A percentile compares a stretch with the other conserved stretches of the same genome.
These are phyloP conservation scores for Thomomys bottae DNA, from an alignment of 2,113 vertebrate species.

Conservation along the genomic window DNA sequence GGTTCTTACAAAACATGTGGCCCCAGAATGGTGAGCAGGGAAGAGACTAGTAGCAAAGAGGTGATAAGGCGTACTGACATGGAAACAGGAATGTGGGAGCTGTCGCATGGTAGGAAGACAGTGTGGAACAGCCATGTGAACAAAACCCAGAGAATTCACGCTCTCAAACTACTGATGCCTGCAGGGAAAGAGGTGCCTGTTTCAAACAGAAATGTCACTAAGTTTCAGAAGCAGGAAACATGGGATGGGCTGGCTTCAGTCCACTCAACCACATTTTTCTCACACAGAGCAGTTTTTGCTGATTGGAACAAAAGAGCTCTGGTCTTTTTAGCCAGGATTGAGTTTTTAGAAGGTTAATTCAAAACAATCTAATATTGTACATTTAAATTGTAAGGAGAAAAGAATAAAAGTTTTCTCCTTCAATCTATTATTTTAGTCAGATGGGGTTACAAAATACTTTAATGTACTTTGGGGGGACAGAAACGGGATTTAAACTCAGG, in stretches of 20 bases:
- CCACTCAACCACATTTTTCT: neutral
- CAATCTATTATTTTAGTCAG: neutral
- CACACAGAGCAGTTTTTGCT: neutral
- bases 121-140: neutral
- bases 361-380: neutral
- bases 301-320: neutral
- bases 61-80: neutral
- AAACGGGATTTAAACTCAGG: no score
- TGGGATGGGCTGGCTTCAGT: neutral
- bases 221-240: conserved; percentile 1
- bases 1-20: neutral
- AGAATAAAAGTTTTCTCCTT: no score
- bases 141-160: neutral
- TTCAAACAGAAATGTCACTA: neutral
- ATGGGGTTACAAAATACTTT: neutral
- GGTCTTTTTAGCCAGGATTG: neutral
- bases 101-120: no score
- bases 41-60: neutral
- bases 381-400: neutral
- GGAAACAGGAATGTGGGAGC: neutral
- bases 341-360: neutral
- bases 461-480: neutral
- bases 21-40: neutral
- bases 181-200: neutral
- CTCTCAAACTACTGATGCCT: neutral